Conservation (phyloP, 2,888 invertebrate genomes). For the Dicranocentrus wangi region DNA sequence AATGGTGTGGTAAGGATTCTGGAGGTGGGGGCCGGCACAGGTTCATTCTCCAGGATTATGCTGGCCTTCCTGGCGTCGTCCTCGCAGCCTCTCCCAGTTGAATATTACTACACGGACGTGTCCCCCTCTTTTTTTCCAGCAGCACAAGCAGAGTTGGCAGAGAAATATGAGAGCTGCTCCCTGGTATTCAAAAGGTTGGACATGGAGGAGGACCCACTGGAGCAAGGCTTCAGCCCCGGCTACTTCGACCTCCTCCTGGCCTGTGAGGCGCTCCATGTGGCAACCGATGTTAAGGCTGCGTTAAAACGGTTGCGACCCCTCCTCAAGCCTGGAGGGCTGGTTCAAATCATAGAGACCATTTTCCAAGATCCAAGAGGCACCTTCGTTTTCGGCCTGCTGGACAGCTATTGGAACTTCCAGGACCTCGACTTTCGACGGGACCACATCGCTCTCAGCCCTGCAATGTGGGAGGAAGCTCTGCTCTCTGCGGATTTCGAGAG, state of each 20-base stretch:
- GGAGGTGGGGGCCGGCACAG: constrained; percentile 47
- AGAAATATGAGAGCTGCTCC: not conserved
- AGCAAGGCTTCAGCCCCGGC: constrained; percentile 23
- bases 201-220: constrained; percentile 37
- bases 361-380: constrained; percentile 5
- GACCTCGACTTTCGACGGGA: constrained; percentile 36
- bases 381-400: constrained; percentile 54
- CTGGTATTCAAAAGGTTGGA: constrained; percentile 21
- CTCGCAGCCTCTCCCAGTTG: not conserved
- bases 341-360: constrained; percentile 43
- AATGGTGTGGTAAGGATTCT: constrained; percentile 26
- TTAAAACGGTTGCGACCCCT: constrained; percentile 36
- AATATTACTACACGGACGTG: constrained; percentile 51
- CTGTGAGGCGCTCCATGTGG: constrained; percentile 11
- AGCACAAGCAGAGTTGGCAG: constrained; percentile 5
- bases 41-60: not conserved
- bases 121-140: constrained; percentile 5
- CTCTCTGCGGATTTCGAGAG: too few species aligned
- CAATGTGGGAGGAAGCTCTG: too few species aligned
- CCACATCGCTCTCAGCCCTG: not conserved
- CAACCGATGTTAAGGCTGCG: constrained; percentile 18
- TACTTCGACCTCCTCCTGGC: constrained; percentile 24
- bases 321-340: constrained; percentile 28
- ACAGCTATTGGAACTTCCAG: constrained; percentile 56
- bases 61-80: not conserved